Percentiles rank a stretch among this genome's conserved stretches.
These are phyloP conservation scores for Parascotia fuliginaria DNA, from an alignment of 2,888 invertebrate species.

Conservation along the genomic window DNA sequence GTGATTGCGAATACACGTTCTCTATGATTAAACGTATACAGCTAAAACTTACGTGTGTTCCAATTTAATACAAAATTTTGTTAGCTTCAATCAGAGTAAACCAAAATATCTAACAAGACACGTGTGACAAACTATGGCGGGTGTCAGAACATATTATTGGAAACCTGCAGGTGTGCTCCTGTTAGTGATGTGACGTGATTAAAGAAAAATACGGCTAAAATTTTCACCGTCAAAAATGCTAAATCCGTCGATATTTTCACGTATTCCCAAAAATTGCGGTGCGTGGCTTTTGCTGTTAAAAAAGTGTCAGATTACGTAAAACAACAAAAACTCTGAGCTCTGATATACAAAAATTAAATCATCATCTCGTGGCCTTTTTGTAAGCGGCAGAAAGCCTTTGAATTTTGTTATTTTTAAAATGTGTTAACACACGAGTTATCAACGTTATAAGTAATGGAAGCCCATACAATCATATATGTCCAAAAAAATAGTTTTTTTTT, in stretches of 20 bases:
- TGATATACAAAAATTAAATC: conserved; percentile 2
- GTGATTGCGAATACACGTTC: conserved; percentile 39
- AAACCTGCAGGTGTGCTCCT: conserved; percentile 44
- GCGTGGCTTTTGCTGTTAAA: conserved; percentile 3
- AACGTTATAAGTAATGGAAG: too few species aligned
- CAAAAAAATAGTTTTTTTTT: too few species aligned
- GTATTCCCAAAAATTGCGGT: conserved; percentile 9
- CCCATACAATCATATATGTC: too few species aligned
- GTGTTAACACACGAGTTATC: not conserved
- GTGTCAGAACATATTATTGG: conserved; percentile 45
- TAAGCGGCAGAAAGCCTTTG: not conserved
- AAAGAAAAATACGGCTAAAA: conserved; percentile 33
- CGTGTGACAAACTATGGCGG: conserved; percentile 33
- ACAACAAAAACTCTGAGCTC: not conserved
- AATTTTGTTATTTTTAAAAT: not conserved
- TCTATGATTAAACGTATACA: conserved; percentile 31
- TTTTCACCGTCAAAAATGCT: conserved; percentile 7
- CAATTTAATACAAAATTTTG: conserved; percentile 1
- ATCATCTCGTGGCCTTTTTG: conserved; percentile 6
- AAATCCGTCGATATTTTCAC: conserved; percentile 20
- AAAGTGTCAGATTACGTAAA: conserved; percentile 3
- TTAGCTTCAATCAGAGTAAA: conserved; percentile 11
- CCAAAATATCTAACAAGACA: conserved; percentile 25
- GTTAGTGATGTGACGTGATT: conserved; percentile 32
- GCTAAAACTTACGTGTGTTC: conserved; percentile 10